Conservation (phyloP, 2,113 vertebrate species). For the Xiphophorus couchianus region DNA sequence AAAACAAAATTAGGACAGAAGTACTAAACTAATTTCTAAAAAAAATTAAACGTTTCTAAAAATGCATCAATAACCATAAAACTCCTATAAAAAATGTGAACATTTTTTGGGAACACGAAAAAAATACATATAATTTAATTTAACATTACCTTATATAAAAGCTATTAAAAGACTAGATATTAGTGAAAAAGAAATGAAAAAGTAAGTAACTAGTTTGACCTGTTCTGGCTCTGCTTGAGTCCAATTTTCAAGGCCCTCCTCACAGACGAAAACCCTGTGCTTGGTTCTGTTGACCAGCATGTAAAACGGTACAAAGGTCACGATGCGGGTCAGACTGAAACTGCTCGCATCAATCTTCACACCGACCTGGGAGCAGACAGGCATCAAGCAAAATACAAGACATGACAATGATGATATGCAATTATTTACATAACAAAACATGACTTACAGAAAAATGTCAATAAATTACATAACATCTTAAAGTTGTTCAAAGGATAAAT, state of each 20-base stretch:
- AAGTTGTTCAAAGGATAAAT: background rate
- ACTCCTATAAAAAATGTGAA: background rate
- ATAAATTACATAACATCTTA: background rate
- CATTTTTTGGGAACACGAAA: background rate
- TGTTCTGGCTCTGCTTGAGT: constrained; percentile 86
- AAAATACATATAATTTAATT: background rate
- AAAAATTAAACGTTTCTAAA: background rate
- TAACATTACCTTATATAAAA: too few species aligned
- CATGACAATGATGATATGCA: background rate
- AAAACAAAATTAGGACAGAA: background rate
- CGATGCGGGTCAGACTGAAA: constrained; percentile 96
- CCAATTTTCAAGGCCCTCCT: constrained; percentile 87
- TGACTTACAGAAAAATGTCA: background rate
- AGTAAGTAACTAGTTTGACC: constrained; percentile 58
- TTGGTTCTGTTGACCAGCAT: constrained; percentile 94
- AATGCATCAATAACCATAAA: background rate
- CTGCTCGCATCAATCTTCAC: constrained; percentile 94
- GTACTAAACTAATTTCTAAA: background rate
- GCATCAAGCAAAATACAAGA: constrained; percentile 8
- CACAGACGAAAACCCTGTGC: constrained; percentile 85
- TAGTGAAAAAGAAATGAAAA: background rate
- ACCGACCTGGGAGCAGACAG: constrained; percentile 83
- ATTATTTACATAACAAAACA: background rate
- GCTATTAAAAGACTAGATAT: too few species aligned
- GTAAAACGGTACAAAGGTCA: constrained; percentile 95